These are phyloP conservation scores for Jaculus jaculus DNA, from an alignment of 2,113 vertebrate genomes.

Conservation along the genomic window DNA sequence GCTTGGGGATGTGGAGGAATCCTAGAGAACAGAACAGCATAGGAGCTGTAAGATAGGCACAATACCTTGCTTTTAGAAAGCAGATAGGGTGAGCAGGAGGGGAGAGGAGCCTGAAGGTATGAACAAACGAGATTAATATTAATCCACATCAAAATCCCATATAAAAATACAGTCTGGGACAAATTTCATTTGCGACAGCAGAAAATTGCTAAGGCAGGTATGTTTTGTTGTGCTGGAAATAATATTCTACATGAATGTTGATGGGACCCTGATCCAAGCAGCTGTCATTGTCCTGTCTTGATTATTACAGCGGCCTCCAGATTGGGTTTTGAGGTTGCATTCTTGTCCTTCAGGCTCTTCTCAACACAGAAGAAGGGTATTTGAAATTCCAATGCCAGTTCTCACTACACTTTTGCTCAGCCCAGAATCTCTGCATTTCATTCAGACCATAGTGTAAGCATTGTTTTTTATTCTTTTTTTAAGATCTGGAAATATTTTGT, in stretches of 20 bases:
- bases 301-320: no score
- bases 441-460: not conserved
- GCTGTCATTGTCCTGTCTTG: no score
- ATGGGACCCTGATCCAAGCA: no score
- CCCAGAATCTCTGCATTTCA: not conserved
- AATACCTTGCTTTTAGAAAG: not conserved
- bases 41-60: not conserved
- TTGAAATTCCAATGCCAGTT: no score
- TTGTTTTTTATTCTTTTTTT: not conserved
- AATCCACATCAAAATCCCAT: not conserved
- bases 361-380: not conserved
- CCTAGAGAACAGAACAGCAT: not conserved
- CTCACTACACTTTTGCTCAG: not conserved
- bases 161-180: not conserved
- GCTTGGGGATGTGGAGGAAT: not conserved
- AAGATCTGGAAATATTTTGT: no score
- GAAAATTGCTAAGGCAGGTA: not conserved
- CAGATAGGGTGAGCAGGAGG: not conserved
- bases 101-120: not conserved
- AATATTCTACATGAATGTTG: not conserved
- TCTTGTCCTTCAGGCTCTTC: not conserved
- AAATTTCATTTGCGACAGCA: not conserved
- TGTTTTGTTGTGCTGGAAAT: not conserved
- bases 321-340: no score
- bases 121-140: not conserved